Percentiles rank a stretch among this genome's conserved stretches.
These are phyloP conservation scores for Drosophila subsilvestris DNA, from an alignment of 2,888 invertebrate species.

Conservation along the genomic window DNA sequence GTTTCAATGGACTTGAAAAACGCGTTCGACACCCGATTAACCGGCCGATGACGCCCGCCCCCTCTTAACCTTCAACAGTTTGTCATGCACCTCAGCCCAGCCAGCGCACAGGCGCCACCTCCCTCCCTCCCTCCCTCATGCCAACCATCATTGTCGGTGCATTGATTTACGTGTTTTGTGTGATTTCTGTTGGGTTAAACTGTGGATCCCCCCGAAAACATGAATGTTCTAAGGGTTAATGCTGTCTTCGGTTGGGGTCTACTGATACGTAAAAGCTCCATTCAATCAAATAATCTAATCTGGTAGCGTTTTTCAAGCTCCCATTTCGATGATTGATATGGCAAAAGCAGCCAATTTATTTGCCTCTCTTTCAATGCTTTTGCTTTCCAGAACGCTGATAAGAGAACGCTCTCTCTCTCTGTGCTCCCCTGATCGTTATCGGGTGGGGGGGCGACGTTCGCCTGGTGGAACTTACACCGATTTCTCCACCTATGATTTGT, in stretches of 20 bases:
- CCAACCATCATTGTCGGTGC: slow-evolving; percentile 18
- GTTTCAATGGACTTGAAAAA: slow-evolving; percentile 73
- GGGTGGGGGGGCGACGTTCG: no score
- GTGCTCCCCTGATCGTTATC: background rate
- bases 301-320: slow-evolving; percentile 14
- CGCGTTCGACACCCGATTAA: slow-evolving; percentile 68
- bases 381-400: background rate
- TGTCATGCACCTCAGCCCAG: slow-evolving; percentile 33
- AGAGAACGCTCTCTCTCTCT: background rate
- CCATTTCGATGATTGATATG: slow-evolving; percentile 14
- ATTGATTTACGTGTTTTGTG: slow-evolving; percentile 18
- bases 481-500: slow-evolving; percentile 22
- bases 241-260: background rate
- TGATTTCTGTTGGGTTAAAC: slow-evolving; percentile 6
- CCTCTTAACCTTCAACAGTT: slow-evolving; percentile 68
- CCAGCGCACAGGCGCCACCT: background rate
- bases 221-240: background rate
- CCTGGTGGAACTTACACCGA: no score
- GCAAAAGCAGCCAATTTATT: slow-evolving; percentile 7
- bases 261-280: slow-evolving; percentile 12
- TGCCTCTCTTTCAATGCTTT: background rate
- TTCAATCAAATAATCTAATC: slow-evolving; percentile 30
- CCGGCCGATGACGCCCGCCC: slow-evolving; percentile 53
- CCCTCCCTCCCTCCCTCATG: background rate
- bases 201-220: no score